These are phyloP conservation scores for Strigamia crassipes DNA, from an alignment of 2,888 invertebrate genomes.

Conservation along the genomic window DNA sequence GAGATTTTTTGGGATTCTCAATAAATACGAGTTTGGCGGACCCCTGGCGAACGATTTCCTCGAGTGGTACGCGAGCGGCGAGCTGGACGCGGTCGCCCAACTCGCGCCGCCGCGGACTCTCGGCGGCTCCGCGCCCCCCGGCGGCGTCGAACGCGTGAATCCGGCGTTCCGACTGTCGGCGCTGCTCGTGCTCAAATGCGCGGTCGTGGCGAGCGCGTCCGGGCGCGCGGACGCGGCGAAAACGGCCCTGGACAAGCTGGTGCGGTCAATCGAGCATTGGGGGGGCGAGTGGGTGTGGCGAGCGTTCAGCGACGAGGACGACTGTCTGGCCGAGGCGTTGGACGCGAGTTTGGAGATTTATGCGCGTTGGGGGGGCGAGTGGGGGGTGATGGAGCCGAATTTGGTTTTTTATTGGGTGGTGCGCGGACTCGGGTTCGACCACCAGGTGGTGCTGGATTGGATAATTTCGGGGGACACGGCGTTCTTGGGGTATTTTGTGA, in stretches of 20 bases:
- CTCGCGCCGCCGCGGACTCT: background rate
- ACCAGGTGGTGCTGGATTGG: slow-evolving; percentile 17
- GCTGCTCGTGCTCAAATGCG: background rate
- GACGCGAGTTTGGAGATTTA: slow-evolving; percentile 87
- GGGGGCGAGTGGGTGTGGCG: slow-evolving; percentile 74
- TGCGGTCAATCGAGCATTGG: background rate
- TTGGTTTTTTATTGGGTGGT: background rate
- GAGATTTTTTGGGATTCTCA: background rate
- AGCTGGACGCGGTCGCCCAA: background rate
- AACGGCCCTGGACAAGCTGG: background rate
- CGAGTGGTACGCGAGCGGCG: background rate
- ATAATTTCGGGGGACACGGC: background rate
- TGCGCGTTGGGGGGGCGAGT: slow-evolving; percentile 64
- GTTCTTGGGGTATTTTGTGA: background rate
- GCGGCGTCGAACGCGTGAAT: background rate
- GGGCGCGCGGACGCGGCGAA: background rate
- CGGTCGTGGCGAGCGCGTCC: background rate
- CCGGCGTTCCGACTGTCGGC: background rate
- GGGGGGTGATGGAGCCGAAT: background rate
- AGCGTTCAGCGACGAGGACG: slow-evolving; percentile 87
- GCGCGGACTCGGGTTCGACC: background rate
- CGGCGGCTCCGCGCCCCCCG: background rate
- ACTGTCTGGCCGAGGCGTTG: slow-evolving; percentile 88
- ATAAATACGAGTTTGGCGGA: background rate
- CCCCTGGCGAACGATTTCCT: background rate